Conservation (phyloP, 1,140 invertebrate genomes). For the Neodiprion lecontei region DNA sequence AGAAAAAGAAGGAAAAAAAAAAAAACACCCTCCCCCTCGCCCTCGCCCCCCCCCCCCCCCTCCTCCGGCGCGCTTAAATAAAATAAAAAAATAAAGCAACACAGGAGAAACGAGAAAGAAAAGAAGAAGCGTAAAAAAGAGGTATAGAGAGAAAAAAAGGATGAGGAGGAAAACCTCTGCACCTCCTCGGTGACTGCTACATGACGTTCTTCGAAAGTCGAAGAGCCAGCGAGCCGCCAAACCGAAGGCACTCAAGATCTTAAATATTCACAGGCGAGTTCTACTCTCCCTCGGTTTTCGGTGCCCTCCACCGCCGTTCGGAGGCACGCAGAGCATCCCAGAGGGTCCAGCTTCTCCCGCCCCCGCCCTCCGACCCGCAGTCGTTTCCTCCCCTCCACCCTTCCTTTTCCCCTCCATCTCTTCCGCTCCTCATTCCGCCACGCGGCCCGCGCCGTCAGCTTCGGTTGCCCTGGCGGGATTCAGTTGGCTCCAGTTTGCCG, state of each 20-base stretch:
- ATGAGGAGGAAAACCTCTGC: too few relatives aligned
- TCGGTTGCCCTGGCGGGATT: conserved; percentile 15
- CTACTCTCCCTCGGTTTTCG: not conserved
- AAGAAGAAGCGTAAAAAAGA: too few relatives aligned
- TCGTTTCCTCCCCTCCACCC: not conserved
- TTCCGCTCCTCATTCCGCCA: conserved; percentile 34
- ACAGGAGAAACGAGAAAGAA: too few relatives aligned
- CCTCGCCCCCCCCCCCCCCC: too few relatives aligned
- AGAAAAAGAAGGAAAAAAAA: too few relatives aligned
- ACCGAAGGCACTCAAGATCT: conserved; percentile 3
- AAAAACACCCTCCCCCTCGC: too few relatives aligned
- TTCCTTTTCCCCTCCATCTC: conserved; percentile 22
- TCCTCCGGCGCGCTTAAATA: too few relatives aligned
- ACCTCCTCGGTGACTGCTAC: not conserved
- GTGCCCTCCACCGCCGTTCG: not conserved
- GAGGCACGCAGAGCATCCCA: not conserved
- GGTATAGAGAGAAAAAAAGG: too few relatives aligned
- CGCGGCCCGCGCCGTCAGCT: conserved; percentile 31
- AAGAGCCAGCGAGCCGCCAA: not conserved
- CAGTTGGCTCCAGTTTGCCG: not conserved
- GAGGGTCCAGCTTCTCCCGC: conserved; percentile 27
- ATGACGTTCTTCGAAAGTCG: not conserved
- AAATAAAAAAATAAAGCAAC: too few relatives aligned
- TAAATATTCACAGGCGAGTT: conserved; percentile 2
- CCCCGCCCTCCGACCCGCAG: conserved; percentile 11